phyloP scores from a whole-genome alignment of 2,888 invertebrate genomes.

The Tiphia femorata region DNA sequence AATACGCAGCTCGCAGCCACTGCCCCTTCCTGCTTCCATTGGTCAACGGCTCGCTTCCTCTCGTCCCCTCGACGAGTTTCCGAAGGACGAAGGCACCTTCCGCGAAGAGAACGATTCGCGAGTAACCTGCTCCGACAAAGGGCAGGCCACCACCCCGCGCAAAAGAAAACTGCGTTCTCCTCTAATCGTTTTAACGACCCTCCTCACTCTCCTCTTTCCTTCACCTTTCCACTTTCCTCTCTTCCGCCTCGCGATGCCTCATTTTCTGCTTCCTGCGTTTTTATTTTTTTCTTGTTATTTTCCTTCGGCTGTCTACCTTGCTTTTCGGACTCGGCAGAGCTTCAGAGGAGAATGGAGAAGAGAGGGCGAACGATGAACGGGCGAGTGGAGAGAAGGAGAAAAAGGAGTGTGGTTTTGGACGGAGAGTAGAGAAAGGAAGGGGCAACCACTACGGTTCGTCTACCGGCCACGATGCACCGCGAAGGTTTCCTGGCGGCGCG shows the following conservation, averaged over 20 bases:
- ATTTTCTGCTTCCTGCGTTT: neutral
- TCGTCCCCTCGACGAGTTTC: neutral
- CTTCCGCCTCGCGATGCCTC: neutral
- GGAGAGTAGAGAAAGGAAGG: too few relatives aligned
- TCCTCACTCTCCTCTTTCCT: slow-evolving; percentile 15
- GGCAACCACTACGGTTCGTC: too few relatives aligned
- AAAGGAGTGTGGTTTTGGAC: too few relatives aligned
- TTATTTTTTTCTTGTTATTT: neutral
- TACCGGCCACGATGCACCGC: too few relatives aligned
- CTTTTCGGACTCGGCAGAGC: too few relatives aligned
- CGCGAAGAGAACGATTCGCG: too few relatives aligned
- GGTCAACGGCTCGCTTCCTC: neutral
- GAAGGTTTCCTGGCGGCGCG: too few relatives aligned
- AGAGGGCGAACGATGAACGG: too few relatives aligned
- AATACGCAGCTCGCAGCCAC: slow-evolving; percentile 29
- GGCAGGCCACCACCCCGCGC: slow-evolving; percentile 11
- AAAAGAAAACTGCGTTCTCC: slow-evolving; percentile 40
- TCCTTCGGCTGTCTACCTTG: neutral
- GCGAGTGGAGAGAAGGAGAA: too few relatives aligned
- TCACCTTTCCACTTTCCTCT: neutral
- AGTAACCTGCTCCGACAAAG: too few relatives aligned
- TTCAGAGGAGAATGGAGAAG: too few relatives aligned
- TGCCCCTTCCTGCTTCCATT: neutral
- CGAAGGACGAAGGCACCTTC: too few relatives aligned
- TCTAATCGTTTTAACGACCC: slow-evolving; percentile 61